phyloP scores from a whole-genome alignment of 2,888 invertebrate species.

The Taphrorychus bicolor region DNA sequence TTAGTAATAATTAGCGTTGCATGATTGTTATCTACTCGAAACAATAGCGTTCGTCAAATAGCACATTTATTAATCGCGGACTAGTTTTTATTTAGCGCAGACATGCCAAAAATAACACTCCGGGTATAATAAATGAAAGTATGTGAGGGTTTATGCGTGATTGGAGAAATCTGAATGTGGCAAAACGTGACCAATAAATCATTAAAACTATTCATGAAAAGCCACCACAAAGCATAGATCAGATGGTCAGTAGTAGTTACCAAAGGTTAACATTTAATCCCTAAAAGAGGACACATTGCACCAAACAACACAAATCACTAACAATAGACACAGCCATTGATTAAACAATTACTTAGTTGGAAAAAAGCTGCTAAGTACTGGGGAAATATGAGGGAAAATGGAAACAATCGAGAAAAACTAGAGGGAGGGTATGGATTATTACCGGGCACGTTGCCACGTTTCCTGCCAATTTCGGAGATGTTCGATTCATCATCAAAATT shows the following conservation, averaged over 20 bases:
- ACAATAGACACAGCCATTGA: too few relatives aligned
- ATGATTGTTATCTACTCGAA: neutral
- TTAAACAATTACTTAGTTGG: too few relatives aligned
- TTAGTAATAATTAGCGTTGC: neutral
- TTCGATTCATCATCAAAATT: too few relatives aligned
- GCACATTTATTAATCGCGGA: neutral
- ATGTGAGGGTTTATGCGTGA: too few relatives aligned
- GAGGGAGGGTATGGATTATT: constrained; percentile 38
- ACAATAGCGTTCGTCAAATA: neutral
- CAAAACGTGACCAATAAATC: too few relatives aligned
- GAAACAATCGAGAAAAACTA: constrained; percentile 35
- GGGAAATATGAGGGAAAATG: neutral
- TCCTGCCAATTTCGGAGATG: neutral
- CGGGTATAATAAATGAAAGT: neutral
- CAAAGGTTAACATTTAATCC: too few relatives aligned
- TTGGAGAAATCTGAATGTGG: too few relatives aligned
- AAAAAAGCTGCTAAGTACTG: neutral
- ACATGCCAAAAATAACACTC: neutral
- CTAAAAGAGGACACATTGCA: too few relatives aligned
- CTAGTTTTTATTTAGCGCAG: neutral
- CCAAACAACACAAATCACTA: too few relatives aligned
- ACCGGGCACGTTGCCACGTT: constrained; percentile 8
- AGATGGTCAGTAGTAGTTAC: too few relatives aligned
- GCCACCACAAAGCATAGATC: too few relatives aligned
- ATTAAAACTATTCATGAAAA: too few relatives aligned